Evolutionary conservation across 2,113 vertebrate genomes (phyloP), one percentile per base, ranked within the genome.

Genomic region (Gulo gulo): DNA sequence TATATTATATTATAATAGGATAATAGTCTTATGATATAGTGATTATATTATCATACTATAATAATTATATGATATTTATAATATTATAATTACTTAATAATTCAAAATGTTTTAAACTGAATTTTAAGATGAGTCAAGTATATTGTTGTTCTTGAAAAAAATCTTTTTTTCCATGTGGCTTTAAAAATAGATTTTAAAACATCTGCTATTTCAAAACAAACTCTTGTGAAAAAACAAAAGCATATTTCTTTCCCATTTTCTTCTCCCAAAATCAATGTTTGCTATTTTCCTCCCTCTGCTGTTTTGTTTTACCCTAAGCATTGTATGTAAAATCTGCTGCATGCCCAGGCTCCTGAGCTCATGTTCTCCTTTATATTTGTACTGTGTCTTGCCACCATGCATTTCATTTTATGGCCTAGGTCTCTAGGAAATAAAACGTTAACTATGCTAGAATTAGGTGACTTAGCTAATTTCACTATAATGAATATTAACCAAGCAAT

Each of bases 21-120:
- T 31, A 65, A 65, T 65, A 31, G 29, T 13, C 14, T 65, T 65
- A 31, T 31, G 31, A 65, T 31, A 63, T 14, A 65, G 29, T 65
- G 29, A 31, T 65, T 65, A 65, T 31, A 65, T 31, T 63, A 31
- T 13, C 61, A 63, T 61, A 61, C 12, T 61, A 59, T 61, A 26
- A 31, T 31, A 65, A 31, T 65, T 31, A 65, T 65, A 65, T 29
- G 14, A 29, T 65, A 65, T 34, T 34, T 65, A 65, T 65, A 31
- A 31, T 34, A 65, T 34, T 65, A 63, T 34, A 34, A 67, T 82
- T 12, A 94, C 20, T 82, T 95, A 84, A n/a, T 91, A 94, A 91
- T 34, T 95, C 67, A 97, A 91, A 84, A 91, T 92, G 26, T 26
- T 81, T 91, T 83, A n/a, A n/a, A 93, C 4, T 96, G 45, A 85